Conservation (phyloP, 2,113 vertebrate genomes). For the Geococcyx californianus region DNA sequence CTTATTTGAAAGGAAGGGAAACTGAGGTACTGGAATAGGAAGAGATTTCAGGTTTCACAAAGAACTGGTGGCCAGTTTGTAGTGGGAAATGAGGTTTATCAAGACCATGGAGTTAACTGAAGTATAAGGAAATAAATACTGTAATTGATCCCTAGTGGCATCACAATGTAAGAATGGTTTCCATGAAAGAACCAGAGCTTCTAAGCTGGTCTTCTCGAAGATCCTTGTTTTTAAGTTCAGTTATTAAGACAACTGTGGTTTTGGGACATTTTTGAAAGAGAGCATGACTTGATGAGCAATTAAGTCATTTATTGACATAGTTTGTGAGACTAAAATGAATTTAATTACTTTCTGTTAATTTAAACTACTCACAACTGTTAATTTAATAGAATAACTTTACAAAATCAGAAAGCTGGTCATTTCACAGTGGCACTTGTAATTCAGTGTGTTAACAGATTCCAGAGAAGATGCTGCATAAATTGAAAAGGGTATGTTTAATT, state of each 20-base stretch:
- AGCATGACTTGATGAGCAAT: not conserved
- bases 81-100: not conserved
- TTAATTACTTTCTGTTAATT: not conserved
- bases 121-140: not conserved
- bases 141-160: not conserved
- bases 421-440: not conserved
- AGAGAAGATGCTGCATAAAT: not conserved
- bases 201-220: not conserved
- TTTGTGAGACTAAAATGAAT: not conserved
- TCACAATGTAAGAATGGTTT: not conserved
- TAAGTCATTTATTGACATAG: not conserved
- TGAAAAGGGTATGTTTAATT: not conserved
- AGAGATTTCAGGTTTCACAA: not conserved
- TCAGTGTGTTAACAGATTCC: not conserved
- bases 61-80: not conserved
- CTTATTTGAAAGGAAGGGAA: not conserved
- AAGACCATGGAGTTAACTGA: not conserved
- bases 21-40: not conserved
- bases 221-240: not conserved
- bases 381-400: not conserved
- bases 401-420: not conserved
- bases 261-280: not conserved
- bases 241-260: not conserved
- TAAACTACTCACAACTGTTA: not conserved
- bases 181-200: not conserved